Conservation (phyloP, 2,888 invertebrate genomes). For the Vesta saturnalis region DNA sequence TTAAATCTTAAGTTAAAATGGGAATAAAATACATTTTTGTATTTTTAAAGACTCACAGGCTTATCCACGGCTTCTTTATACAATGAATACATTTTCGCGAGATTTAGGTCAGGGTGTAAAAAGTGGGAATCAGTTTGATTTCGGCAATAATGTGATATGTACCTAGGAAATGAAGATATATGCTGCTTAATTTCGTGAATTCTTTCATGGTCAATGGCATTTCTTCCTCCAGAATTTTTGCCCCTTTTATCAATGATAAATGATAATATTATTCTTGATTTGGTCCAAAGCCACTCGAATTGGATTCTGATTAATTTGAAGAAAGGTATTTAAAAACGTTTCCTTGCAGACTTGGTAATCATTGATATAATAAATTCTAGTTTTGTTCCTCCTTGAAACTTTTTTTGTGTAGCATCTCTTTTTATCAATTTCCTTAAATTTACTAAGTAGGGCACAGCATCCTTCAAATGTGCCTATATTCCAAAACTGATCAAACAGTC, state of each 20-base stretch:
- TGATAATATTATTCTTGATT: not conserved
- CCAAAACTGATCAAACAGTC: not conserved
- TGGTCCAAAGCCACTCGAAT: not conserved
- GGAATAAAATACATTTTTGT: constrained; percentile 10
- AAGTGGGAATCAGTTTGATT: constrained; percentile 11
- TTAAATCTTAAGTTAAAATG: constrained; percentile 9
- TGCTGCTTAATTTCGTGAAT: constrained; percentile 3
- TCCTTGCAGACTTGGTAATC: too few species aligned
- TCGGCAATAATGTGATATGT: constrained; percentile 5
- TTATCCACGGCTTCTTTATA: constrained; percentile 3
- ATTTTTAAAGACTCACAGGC: constrained; percentile 7
- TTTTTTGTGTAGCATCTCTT: too few species aligned
- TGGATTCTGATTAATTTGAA: too few species aligned
- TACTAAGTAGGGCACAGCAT: too few species aligned
- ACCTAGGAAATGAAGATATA: constrained; percentile 3
- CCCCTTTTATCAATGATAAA: constrained; percentile 6
- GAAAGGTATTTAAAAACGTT: too few species aligned
- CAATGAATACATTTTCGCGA: constrained; percentile 1
- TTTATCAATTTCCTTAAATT: too few species aligned
- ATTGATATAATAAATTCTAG: too few species aligned
- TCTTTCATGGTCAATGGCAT: constrained; percentile 3
- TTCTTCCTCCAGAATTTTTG: constrained; percentile 5
- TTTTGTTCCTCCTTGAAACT: too few species aligned
- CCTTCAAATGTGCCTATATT: not conserved
- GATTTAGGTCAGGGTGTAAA: constrained; percentile 3